Conservation (phyloP, 37 sponge, comb jelly and placozoan genomes). For the Theonella swinhoei region DNA sequence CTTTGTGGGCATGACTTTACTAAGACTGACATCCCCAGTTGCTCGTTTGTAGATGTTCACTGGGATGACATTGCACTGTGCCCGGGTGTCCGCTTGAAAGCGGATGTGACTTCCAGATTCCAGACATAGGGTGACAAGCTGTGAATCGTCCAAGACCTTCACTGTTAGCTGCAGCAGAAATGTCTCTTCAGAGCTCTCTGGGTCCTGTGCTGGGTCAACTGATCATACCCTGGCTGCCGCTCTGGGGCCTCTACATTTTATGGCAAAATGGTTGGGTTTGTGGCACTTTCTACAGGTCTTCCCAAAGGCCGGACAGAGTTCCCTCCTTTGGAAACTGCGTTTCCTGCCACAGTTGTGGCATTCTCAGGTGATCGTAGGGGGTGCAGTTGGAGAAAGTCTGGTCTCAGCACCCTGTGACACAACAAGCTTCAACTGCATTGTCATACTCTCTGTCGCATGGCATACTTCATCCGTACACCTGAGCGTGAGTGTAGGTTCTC, state of each 20-base stretch:
- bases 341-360: conserved; percentile 51
- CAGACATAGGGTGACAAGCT: conserved; percentile 37
- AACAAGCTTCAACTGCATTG: conserved; percentile 21
- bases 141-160: conserved; percentile 28
- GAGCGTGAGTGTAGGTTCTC: conserved; percentile 25
- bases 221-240: too few relatives aligned
- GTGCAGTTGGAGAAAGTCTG: background rate
- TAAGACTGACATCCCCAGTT: conserved; percentile 10
- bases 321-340: conserved; percentile 23
- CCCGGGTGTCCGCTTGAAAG: conserved; percentile 49
- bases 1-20: background rate
- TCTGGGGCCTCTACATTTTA: conserved; percentile 15
- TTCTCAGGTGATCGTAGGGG: too few relatives aligned
- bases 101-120: conserved; percentile 31
- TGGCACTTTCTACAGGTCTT: conserved; percentile 57
- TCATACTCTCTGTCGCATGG: conserved; percentile 34
- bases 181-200: conserved; percentile 16
- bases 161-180: background rate
- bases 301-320: conserved; percentile 63
- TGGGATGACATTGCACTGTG: conserved; percentile 54
- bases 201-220: too few relatives aligned
- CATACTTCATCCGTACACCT: conserved; percentile 35
- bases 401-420: background rate
- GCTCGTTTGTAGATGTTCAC: conserved; percentile 39
- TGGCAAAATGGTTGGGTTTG: conserved; percentile 63